Base-by-base conservation (phyloP, 2,113 vertebrate genomes). In the Oncorhynchus mykiss region DNA sequence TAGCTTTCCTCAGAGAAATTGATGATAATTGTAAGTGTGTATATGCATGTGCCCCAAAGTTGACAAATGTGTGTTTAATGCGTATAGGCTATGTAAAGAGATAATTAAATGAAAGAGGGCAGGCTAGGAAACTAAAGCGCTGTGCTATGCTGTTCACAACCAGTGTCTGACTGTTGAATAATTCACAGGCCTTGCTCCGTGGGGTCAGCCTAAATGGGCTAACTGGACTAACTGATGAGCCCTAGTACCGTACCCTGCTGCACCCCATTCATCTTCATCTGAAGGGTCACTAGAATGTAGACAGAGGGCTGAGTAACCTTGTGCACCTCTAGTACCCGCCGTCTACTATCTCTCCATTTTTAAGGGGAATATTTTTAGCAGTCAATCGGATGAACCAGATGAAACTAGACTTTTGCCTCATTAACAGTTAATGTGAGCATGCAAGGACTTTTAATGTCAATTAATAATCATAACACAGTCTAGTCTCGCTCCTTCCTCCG, bases 381-480 rank as follows among this genome's bases (percentile, higher is more conserved):
- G 18, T 85, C 31, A 69, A 77, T 81, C 80, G 45, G 71, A 78
- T 81, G 82, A 59, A 34, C 49, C 71, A 65, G 34, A 11, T 5
- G 39, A 68, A 51, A 77, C 39, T 78, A 70, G 73, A 82, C 82
- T 86, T 81, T 84, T 48, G 82, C 72, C 84, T 92, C 85, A 90
- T 91, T 92, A 90, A 92, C 91, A 90, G 77, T 90, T 87, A 80
- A 85, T 88, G 76, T 76, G 80, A 83, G 67, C 75, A 34, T 88
- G 86, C 73, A 81, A 85, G 59, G 88, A 88, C 91, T 93, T 88
- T 89, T 83, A 86, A 90, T 90, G 76, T 77, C 76, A 85, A 85
- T 91, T 91, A 89, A 89, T 87, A 88, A 90, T 89, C 90, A 81
- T 90, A 88, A 87, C 85, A 84, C 51, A 75, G 59, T 65, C 71